Conservation (phyloP, 1,140 invertebrate species). For the Eciton burchellii region DNA sequence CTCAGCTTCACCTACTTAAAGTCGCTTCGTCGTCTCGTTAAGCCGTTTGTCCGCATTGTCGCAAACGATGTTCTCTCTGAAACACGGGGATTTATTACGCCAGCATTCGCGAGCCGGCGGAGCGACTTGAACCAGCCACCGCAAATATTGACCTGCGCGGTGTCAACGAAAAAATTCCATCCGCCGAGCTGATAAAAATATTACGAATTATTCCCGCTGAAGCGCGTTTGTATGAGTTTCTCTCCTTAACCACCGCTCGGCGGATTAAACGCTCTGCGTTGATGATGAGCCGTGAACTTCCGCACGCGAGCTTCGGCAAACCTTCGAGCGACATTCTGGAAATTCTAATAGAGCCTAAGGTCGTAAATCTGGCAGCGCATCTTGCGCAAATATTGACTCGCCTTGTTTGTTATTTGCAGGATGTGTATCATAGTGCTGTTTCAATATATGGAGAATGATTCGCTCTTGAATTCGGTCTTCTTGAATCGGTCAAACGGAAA, state of each 20-base stretch:
- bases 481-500: background rate
- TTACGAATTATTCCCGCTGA: background rate
- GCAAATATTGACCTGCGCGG: background rate
- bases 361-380: conserved; percentile 2
- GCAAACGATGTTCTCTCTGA: background rate
- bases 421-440: conserved; percentile 1
- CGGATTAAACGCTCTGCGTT: background rate
- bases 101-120: background rate
- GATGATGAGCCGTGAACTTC: no score
- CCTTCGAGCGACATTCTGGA: background rate
- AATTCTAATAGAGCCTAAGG: background rate
- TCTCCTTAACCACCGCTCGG: no score
- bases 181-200: background rate
- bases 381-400: conserved; percentile 8
- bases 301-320: no score
- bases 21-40: conserved; percentile 27
- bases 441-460: background rate
- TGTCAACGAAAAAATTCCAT: background rate
- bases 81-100: conserved; percentile 2
- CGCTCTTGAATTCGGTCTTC: background rate
- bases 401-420: background rate
- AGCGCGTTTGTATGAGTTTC: background rate
- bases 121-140: background rate
- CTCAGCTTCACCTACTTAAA: conserved; percentile 31
- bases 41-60: background rate